Base-by-base conservation (phyloP, 2,113 vertebrate species). In the Echinops telfairi region DNA sequence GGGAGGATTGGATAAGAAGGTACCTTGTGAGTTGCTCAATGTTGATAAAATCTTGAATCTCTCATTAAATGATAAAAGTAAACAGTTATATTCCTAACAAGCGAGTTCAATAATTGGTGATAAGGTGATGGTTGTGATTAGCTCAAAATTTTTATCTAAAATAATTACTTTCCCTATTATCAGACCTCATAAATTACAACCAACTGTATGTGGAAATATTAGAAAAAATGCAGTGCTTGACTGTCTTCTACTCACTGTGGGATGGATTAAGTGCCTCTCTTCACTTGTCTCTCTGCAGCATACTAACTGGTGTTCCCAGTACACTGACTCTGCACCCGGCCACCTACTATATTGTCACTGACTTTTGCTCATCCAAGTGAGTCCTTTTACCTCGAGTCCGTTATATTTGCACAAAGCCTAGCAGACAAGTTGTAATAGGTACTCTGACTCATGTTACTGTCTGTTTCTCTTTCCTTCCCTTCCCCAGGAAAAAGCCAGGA, bases 131-230 rank as follows among this genome's bases (percentile, higher is more conserved):
- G 68, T 79, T 75, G 57, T 70, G 76, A 90, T 40, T 40, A 96
- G n/a, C 20, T 95, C 27, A 43, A 14, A 10, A 12, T 62, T 90
- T 94, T 79, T 40, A 78, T 90, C 33, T n/a, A 82, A 77, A 40
- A 66, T 4, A 47, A 53, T 53, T 80, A 3, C 4, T 38, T 80
- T 9, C 33, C 90, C 25, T 90, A 8, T 82, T 82, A 88, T 53
- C 27, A 90, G 12, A 76, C 12, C 58, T 81, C 78, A 78, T 47
- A 89, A 57, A 92, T 62, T 60, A 82, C 90, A 89, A 93, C 31
- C 25, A 82, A 76, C 22, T 70, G 0, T 47, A 40, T 20, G 38
- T 92, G 29, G 11, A 68, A 78, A 79, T 27, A 19, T 57, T 68
- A 20, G 8, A 47, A 77, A 25, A 60, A n/a, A 16, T 23, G 8